Base-by-base conservation (phyloP, 2,888 invertebrate species). In the Drosophila mimetica region DNA sequence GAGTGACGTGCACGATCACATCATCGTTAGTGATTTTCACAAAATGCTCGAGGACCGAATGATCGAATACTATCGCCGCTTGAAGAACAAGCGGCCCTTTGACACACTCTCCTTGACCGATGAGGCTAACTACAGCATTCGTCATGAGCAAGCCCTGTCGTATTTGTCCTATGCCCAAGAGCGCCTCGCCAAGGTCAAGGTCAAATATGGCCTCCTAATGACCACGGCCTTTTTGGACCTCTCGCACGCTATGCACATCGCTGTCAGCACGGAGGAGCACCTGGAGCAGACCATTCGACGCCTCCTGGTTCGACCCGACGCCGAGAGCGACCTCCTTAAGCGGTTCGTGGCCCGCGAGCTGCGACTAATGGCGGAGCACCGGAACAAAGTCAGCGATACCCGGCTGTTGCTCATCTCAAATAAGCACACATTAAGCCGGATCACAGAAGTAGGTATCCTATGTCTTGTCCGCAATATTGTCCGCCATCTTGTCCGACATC, bases 41-140 rank as follows among this genome's bases (percentile, higher is more conserved):
- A 1, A 0, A 0, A 53, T 67, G 2, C 64, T 90, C 0, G 86
- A 88, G 67, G 0, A 64, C 0, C 88, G 88, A 41, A 41, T 77
- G 7, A 47, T 63, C 5, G 89, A 89, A 0, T 86, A 87, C 69
- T 90, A 72, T 47, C 84, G 79, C 0, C 82, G 89, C 0, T 70
- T 75, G 32, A 89, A 77, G 37, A 72, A 76, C 13, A 16, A 20
- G 1, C 84, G 91, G 6, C 60, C 66, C 0, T 63, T 91, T 4
- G 5, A 11, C 0, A 32, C 0, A 0, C 25, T 85, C 7, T 0
- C 46, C 1, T 0, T 22, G 0, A 13, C 11, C 0, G 28, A 46
- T 0, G 16, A 20, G 0, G 9, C 22, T 0, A 20, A 7, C 7
- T 61, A 76, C 18, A 7, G 5, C 0, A 0, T 0, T 7, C 86